Base-by-base conservation (phyloP, 2,113 vertebrate species). In the Menidia beryllina region DNA sequence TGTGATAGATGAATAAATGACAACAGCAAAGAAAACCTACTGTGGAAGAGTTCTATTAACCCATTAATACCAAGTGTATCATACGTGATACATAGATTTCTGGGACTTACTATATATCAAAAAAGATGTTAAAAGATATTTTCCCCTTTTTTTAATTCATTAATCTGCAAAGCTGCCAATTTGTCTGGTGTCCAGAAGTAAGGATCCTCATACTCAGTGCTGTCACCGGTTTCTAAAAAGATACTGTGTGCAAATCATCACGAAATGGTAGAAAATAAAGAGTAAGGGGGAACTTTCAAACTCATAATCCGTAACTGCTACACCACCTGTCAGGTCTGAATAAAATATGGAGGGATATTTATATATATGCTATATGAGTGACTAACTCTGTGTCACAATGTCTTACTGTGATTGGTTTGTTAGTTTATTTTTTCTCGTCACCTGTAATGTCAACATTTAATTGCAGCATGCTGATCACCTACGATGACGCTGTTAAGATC, bases 401-500 rank as follows among this genome's bases (percentile, higher is more conserved):
- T 21, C 39, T 66, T 21, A 30, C 5, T 13, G 17, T 24, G 20
- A 36, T 14, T 27, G 2, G 5, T 43, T 14, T 41, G n/a, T 39
- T 23, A 49, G 6, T 12, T 45, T 68, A n/a, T n/a, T n/a, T n/a
- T n/a, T n/a, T n/a, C n/a, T 61, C 27, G 23, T 10, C 6, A 24
- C 2, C 4, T 0, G 0, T 26, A 53, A 56, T 45, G 14, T 45
- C 3, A 23, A 41, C n/a, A 4, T 57, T 58, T 52, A 15, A 34
- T 77, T 88, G 27, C 91, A 99, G 98, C 90, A 98, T 99, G 94
- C 92, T 99, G 71, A 99, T 99, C 93, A 99, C 98, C 12, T 97
- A 98, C 0, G 98, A 99, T 0, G 98, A 99, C 7, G 92, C 97
- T 81, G 98, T 99, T 88, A 99, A 99, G 95, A 99, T 99, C 93